A percentile compares a stretch with the other conserved stretches of the same genome.
phyloP scores from a whole-genome alignment of 1,140 invertebrate genomes.

The Drosophila parvula region DNA sequence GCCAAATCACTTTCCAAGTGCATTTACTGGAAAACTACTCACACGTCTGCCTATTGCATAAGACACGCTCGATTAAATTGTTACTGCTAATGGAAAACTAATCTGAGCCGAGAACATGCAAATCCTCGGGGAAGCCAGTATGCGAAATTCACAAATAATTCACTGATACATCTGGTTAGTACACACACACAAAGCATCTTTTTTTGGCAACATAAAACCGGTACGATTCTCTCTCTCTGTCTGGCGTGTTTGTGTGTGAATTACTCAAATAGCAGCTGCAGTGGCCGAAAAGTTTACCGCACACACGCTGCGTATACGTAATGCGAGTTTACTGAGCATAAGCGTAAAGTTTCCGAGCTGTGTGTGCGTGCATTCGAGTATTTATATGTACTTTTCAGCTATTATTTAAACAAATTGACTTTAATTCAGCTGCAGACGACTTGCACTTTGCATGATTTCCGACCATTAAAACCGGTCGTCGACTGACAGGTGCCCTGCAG shows the following conservation, averaged over 20 bases:
- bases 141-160: conserved; percentile 32
- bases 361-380: conserved; percentile 8
- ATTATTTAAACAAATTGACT: conserved; percentile 77
- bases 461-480: conserved; percentile 54
- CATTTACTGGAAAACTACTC: conserved; percentile 24
- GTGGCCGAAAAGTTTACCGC: conserved; percentile 39
- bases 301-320: conserved; percentile 63
- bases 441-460: conserved; percentile 71
- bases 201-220: conserved; percentile 15
- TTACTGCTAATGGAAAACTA: conserved; percentile 47
- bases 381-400: conserved; percentile 35
- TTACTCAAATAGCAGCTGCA: conserved; percentile 35
- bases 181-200: conserved; percentile 22
- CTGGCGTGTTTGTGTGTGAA: conserved; percentile 22
- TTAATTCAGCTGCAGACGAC: conserved; percentile 57
- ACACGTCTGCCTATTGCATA: conserved; percentile 29
- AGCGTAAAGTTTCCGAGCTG: conserved; percentile 49
- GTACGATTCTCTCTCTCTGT: background rate
- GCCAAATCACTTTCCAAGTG: conserved; percentile 1
- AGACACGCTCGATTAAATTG: conserved; percentile 50
- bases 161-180: conserved; percentile 25
- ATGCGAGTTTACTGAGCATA: conserved; percentile 44
- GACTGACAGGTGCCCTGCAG: conserved; percentile 31
- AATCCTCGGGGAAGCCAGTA: conserved; percentile 26
- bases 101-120: conserved; percentile 29